Evolutionary conservation across 2,888 invertebrate species (phyloP), one percentile per base, ranked within the genome.

Genomic region (Amphipyra tragopoginis): DNA sequence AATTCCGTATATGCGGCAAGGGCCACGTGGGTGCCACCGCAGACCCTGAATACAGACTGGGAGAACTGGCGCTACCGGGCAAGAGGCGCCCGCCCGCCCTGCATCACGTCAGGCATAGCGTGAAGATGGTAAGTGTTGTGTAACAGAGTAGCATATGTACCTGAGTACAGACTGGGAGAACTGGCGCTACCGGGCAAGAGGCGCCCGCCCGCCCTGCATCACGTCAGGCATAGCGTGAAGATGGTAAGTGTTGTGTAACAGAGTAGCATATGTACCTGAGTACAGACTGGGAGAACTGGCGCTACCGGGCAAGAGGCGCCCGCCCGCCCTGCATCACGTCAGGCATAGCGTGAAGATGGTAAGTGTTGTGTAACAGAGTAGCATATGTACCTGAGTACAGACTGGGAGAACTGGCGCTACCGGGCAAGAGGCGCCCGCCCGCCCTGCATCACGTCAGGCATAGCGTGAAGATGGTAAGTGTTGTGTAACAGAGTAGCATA

Each of bases 271-370:
- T n/a, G n/a, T n/a, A n/a, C 68, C 86, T 0, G 86, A 87, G 36
- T 97, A 96, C 85, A 95, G 96, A 14, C 91, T 97, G 33, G 96
- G 96, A 0, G 97, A 97, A 84, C 90, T 97, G 67, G 96, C 97
- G 77, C 89, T 97, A 76, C 97, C 97, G 0, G 96, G 96, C 59
- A 96, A 97, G 85, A 92, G 96, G 45, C 86, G 95, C 1, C 92
- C 93, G 47, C 89, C 90, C 42, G 86, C 90, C 9, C 53, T 89
- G 33, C 95, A 84, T 87, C 95, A 83, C 87, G 95, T 82, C 65
- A 84, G 82, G 70, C 95, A 86, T 86, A 95, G 82, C 87, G 94
- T 83, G 79, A 88, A 95, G 90, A 80, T 95, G 95, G 89, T 96
- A 86, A 68, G 94, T 92, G 3, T 5, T 13, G 44, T 7, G n/a